Evolutionary conservation across 2,113 vertebrate genomes (phyloP).

Genomic region (Dipodomys merriami): DNA sequence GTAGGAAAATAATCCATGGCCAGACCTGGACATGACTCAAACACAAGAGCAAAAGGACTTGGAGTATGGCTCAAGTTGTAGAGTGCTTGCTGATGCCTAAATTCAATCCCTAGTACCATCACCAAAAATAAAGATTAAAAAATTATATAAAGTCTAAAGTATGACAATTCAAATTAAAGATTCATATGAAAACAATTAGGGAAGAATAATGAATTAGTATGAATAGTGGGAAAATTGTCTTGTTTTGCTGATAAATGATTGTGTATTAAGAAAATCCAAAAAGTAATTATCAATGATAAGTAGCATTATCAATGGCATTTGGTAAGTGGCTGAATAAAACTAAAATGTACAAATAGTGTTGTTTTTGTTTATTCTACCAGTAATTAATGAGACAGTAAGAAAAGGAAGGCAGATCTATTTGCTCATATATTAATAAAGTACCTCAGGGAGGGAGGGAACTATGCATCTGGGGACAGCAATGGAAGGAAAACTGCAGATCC

Average conservation of each 20-base stretch:
- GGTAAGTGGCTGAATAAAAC: conserved; percentile 61
- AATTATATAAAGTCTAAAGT: not conserved
- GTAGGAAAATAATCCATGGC: no score
- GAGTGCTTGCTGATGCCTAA: no score
- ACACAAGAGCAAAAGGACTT: no score
- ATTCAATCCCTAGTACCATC: no score
- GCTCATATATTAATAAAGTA: not conserved
- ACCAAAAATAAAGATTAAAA: no score
- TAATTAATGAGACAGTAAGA: not conserved
- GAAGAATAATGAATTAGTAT: conserved; percentile 12
- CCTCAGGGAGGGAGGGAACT: not conserved
- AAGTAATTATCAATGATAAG: not conserved
- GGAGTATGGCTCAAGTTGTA: no score
- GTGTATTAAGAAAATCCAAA: conserved; percentile 49
- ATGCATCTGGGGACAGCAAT: not conserved
- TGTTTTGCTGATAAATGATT: conserved; percentile 8
- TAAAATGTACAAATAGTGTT: conserved; percentile 26
- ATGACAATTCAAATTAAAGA: not conserved
- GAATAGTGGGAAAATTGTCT: conserved; percentile 44
- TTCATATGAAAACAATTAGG: not conserved
- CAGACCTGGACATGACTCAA: no score
- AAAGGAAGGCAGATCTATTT: not conserved
- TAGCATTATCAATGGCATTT: conserved; percentile 30
- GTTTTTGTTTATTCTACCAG: not conserved
- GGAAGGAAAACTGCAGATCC: not conserved